Evolutionary conservation across 2,113 vertebrate genomes (phyloP).

Genomic region (Pongo abelii): DNA sequence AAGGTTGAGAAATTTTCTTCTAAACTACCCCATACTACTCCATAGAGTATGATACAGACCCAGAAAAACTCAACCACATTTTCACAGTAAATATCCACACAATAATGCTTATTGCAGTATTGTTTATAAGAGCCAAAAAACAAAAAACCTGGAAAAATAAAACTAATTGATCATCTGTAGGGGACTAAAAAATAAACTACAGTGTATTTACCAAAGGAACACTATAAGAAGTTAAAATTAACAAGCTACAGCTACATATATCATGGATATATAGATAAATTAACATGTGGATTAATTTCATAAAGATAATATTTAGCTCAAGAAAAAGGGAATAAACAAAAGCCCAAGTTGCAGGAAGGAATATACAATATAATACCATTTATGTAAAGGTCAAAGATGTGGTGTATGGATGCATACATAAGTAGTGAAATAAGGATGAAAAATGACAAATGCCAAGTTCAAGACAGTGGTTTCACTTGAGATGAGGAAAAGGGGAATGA

Average conservation of each 20-base stretch:
- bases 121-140: not conserved
- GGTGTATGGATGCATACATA: not conserved
- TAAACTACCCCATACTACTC: not conserved
- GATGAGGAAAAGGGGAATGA: not conserved
- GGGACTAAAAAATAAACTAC: not conserved
- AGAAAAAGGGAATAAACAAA: not conserved
- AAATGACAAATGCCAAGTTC: not conserved
- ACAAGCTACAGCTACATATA: not conserved
- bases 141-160: not conserved
- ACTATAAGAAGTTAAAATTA: conserved; percentile 19
- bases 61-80: not conserved
- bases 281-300: not conserved
- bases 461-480: not conserved
- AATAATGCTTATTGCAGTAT: not conserved
- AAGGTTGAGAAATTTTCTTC: not conserved
- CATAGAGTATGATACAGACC: not conserved
- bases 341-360: not conserved
- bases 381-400: not conserved
- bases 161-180: conserved; percentile 32
- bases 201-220: conserved; percentile 19
- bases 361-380: not conserved
- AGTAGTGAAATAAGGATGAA: not conserved
- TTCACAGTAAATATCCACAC: not conserved
- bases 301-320: not conserved
- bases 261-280: not conserved